Evolutionary conservation across 2,797 vertebrate genomes (phyloP), one percentile per base, ranked within the genome.

Genomic region (Staurois parvus): DNA sequence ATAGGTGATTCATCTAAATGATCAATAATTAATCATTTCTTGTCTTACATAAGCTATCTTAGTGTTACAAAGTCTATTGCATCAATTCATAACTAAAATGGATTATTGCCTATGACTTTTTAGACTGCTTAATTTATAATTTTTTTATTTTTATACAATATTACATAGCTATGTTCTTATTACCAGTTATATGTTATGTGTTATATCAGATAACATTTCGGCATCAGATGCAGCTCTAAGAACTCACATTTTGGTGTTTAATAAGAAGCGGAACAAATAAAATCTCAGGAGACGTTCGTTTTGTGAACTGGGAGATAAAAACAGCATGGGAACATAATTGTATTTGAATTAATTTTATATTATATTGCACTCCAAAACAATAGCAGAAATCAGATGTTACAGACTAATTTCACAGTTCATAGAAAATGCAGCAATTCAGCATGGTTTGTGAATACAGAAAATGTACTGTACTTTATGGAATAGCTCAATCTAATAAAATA

Each of bases 391-490:
- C 42, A 75, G 29, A 75, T 29, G 26, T n/a, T 48, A 48, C 45
- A 52, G 72, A 30, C 40, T 56, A 48, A 75, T 75, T 75, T 75
- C 72, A 75, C 70, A 72, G 37, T 40, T 72, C 70, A 72, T 72
- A 72, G 70, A 72, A 72, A 72, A 19, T 9, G 34, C 15, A 37
- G 32, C 34, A 72, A 37, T 21, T 17, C 67, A 69, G 10, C 10
- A 30, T 72, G 69, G 19, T 24, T 37, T 37, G 24, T 24, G 19
- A 72, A 72, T 72, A 17, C 34, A 37, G 34, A 21, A 72, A 40
- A 40, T 72, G 24, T 72, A 10, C 21, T 32, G 34, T n/a, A 52
- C 48, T 52, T 17, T 52, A 21, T 52, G 15, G 19, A 52, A 21
- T 17, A 52, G 48, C 15, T 21, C 48, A 52, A 13, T 19, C 48